Base-by-base conservation (phyloP, 2,113 vertebrate species). In the Rhipidura dahli region DNA sequence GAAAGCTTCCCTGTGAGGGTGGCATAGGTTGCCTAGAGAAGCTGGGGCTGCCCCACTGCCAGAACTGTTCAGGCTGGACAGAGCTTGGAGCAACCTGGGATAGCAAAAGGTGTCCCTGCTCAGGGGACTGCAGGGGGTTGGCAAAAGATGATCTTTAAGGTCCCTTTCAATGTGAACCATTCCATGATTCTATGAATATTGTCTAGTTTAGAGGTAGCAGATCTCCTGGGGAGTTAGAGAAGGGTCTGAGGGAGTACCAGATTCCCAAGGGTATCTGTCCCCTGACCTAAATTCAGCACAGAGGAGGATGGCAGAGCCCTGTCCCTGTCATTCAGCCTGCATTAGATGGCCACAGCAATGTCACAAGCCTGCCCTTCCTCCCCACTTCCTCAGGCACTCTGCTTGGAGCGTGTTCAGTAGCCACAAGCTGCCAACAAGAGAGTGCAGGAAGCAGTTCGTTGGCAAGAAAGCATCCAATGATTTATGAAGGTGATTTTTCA, bases 41-140 rank as follows among this genome's bases (percentile, higher is more conserved):
- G 35, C 24, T 89, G 61, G 10, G 53, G 30, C 13, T 68, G 39
- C 11, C 9, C n/a, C 53, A 69, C 68, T 4, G 1, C 26, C 47
- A 54, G 5, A 40, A 69, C 4, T 3, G 1, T 76, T 3, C 47
- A 64, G 17, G n/a, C 0, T 71, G 40, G 30, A 61, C 0, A 0
- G 24, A 6, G 22, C 26, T 69, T 61, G 35, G 26, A 69, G 10
- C 40, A 77, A 3, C 7, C 17, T 54, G 54, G 14, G 21, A 22
- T 11, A 23, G 30, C 3, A 6, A 22, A 35, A 49, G 40, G 5
- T 49, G 31, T 56, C 54, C 63, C 2, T 63, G 40, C 5, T 27
- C 24, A 13, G 11, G 31, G 26, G 39, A 40, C 60, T 63, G 27
- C 17, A 69, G 23, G 19, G 4, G 1, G 4, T 18, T 83, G 47